phyloP scores from a whole-genome alignment of 2,113 vertebrate genomes.

The Dasyurus viverrinus region DNA sequence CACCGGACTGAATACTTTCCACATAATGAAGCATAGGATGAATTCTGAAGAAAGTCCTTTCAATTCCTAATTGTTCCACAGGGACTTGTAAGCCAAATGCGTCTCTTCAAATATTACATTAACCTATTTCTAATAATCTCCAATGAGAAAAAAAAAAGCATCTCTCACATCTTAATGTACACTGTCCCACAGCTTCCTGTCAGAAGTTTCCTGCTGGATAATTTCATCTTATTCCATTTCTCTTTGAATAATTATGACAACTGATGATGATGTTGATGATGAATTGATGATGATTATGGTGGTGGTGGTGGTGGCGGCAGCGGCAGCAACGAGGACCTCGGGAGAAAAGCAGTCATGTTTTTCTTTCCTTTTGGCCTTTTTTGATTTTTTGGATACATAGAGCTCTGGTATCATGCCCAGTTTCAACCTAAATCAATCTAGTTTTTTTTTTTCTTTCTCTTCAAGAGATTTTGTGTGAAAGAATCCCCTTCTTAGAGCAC shows the following conservation, averaged over 20 bases:
- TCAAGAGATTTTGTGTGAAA: background rate
- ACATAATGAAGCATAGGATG: background rate
- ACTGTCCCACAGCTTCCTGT: background rate
- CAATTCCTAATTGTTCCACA: conserved; percentile 4
- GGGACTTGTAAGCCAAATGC: conserved; percentile 1
- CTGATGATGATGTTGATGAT: background rate
- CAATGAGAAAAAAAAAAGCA: conserved; percentile 30
- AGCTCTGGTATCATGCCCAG: background rate
- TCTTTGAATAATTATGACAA: background rate
- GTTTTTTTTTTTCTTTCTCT: background rate
- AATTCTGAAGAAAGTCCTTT: conserved; percentile 1
- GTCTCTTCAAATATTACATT: background rate
- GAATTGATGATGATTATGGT: background rate
- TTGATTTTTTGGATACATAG: background rate
- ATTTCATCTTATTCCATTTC: background rate
- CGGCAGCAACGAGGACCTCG: too few species aligned
- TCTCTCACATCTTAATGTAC: background rate
- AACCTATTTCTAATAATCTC: conserved; percentile 27
- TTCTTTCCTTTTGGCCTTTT: background rate
- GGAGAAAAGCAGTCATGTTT: background rate
- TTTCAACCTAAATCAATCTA: background rate
- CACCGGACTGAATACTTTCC: background rate
- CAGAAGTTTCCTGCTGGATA: background rate
- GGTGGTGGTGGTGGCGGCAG: background rate
- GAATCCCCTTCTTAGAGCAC: background rate